A percentile compares a stretch with the other conserved stretches of the same genome.
Evolutionary conservation across 1,140 invertebrate genomes (phyloP).

Genomic region (Reticulitermes speratus): DNA sequence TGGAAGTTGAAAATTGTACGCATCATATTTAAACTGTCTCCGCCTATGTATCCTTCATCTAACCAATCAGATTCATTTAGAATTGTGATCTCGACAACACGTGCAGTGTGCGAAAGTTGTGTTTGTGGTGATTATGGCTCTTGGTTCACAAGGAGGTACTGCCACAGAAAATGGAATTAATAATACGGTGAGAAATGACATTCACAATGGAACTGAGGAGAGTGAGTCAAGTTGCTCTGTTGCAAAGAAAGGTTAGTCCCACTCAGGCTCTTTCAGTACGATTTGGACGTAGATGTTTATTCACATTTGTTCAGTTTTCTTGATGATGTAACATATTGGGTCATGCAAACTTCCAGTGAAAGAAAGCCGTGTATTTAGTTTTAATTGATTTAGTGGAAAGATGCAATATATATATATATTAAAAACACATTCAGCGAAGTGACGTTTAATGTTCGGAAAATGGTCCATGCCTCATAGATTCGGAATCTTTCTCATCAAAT

Average conservation of each 20-base stretch:
- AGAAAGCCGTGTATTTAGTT: background rate
- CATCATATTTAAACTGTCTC: background rate
- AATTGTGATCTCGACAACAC: background rate
- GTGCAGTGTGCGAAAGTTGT: slow-evolving; percentile 13
- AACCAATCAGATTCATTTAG: slow-evolving; percentile 22
- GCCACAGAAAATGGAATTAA: slow-evolving; percentile 23
- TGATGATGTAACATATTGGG: background rate
- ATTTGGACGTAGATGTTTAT: background rate
- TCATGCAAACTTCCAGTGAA: background rate
- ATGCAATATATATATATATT: background rate
- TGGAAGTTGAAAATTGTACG: background rate
- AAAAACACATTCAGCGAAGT: too few relatives aligned
- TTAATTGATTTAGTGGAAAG: background rate
- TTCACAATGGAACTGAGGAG: background rate
- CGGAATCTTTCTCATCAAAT: too few relatives aligned
- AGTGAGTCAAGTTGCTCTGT: slow-evolving; percentile 17
- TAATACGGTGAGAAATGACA: slow-evolving; percentile 17
- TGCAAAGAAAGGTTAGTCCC: background rate
- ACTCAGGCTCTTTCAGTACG: background rate
- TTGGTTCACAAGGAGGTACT: slow-evolving; percentile 5
- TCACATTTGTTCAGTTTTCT: background rate
- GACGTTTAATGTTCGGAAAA: too few relatives aligned
- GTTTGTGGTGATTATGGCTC: slow-evolving; percentile 18
- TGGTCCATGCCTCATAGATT: too few relatives aligned
- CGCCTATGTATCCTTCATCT: background rate